Evolutionary conservation across 1,140 invertebrate species (phyloP).

Genomic region (Drosophila neocordata): DNA sequence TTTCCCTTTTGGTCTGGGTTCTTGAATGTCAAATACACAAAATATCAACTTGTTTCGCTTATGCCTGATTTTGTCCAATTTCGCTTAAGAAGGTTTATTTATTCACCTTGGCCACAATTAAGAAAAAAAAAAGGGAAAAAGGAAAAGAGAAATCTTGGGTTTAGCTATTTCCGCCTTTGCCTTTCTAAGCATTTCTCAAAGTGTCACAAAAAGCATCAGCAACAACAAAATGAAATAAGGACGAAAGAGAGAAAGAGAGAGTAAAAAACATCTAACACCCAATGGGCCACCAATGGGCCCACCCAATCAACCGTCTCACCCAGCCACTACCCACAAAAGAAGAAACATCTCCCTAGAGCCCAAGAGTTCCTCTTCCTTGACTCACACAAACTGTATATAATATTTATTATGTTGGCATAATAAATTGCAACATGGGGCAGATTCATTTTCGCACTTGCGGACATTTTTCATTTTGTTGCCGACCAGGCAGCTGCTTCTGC

Average conservation of each 20-base stretch:
- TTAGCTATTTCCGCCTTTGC: neutral
- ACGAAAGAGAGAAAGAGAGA: neutral
- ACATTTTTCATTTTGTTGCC: slow-evolving; percentile 75
- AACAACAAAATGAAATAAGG: neutral
- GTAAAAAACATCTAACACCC: slow-evolving; percentile 35
- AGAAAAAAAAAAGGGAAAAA: slow-evolving; percentile 4
- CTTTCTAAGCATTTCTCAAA: slow-evolving; percentile 56
- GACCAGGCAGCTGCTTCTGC: slow-evolving; percentile 49
- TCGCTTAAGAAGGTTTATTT: slow-evolving; percentile 31
- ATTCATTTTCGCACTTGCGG: slow-evolving; percentile 80
- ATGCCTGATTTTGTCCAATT: slow-evolving; percentile 28
- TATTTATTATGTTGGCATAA: slow-evolving; percentile 81
- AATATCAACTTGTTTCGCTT: neutral
- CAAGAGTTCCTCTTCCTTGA: slow-evolving; percentile 49
- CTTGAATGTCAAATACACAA: neutral
- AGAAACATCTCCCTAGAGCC: slow-evolving; percentile 24
- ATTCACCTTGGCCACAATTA: slow-evolving; percentile 59
- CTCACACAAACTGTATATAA: slow-evolving; percentile 76
- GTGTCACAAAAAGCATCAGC: slow-evolving; percentile 44
- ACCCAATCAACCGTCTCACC: neutral
- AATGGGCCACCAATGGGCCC: slow-evolving; percentile 31
- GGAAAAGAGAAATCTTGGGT: neutral
- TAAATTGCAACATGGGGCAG: slow-evolving; percentile 80
- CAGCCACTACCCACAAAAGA: neutral
- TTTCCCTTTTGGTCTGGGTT: neutral